Evolutionary conservation across 1,140 invertebrate species (phyloP).

Genomic region (Drosophila bifasciata): DNA sequence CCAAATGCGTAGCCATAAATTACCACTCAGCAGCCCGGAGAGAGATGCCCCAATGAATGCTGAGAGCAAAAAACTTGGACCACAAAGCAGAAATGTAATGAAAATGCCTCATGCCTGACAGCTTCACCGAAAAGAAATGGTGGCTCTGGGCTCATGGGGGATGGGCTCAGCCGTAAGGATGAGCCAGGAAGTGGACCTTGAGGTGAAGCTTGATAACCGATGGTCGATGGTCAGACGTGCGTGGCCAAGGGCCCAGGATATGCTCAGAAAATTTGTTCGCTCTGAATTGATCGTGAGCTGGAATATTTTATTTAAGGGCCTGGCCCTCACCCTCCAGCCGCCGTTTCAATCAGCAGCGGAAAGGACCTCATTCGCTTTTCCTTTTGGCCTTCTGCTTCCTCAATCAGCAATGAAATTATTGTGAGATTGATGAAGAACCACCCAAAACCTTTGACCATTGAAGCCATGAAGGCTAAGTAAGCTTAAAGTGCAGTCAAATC

Average conservation of each 20-base stretch:
- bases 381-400: not conserved
- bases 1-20: slow-evolving; percentile 81
- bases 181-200: slow-evolving; percentile 15
- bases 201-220: slow-evolving; percentile 23
- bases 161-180: too few species aligned
- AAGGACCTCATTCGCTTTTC: slow-evolving; percentile 31
- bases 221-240: slow-evolving; percentile 59
- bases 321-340: too few species aligned
- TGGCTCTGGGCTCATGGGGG: not conserved
- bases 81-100: slow-evolving; percentile 66
- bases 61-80: slow-evolving; percentile 35
- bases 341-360: slow-evolving; percentile 65
- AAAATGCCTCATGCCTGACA: slow-evolving; percentile 55
- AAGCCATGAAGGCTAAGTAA: too few species aligned
- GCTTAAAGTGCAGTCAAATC: too few species aligned
- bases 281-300: slow-evolving; percentile 74
- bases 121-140: slow-evolving; percentile 15
- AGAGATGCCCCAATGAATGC: slow-evolving; percentile 65
- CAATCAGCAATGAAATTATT: slow-evolving; percentile 53
- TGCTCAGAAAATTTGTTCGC: slow-evolving; percentile 73
- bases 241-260: slow-evolving; percentile 56
- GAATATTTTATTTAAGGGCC: slow-evolving; percentile 69
- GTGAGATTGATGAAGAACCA: slow-evolving; percentile 37
- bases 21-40: slow-evolving; percentile 59
- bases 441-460: too few species aligned